These are phyloP conservation scores for Melanerpes aurifrons DNA, from an alignment of 2,113 vertebrate genomes.

Conservation along the genomic window DNA sequence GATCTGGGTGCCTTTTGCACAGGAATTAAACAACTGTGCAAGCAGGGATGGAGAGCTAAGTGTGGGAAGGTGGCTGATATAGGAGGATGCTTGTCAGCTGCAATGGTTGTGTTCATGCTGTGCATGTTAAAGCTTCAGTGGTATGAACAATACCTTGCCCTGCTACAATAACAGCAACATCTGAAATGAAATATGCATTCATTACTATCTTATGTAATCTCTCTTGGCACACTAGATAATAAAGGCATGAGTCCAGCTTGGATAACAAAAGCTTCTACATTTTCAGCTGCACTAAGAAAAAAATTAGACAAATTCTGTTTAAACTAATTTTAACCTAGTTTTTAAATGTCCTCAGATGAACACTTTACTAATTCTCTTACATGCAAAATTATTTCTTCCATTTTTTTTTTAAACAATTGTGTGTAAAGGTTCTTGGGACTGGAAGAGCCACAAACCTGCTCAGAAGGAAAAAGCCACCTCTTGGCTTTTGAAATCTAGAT, in stretches of 20 bases:
- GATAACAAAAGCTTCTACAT: rapidly evolving
- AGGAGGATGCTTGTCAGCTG: not conserved
- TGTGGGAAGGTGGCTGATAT: not conserved
- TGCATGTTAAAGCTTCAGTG: not conserved
- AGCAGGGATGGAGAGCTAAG: not conserved
- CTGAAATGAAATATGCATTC: constrained; percentile 5
- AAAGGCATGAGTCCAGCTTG: not conserved
- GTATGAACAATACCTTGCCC: not conserved
- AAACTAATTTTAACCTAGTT: not conserved
- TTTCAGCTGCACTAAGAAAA: not conserved
- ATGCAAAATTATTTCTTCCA: not conserved
- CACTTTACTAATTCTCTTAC: not conserved
- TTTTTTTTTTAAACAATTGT: not conserved
- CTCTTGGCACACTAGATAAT: not conserved
- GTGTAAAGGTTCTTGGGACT: not conserved
- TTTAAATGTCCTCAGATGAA: not conserved
- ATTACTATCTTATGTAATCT: not conserved
- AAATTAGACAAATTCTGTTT: not conserved
- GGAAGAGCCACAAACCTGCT: not conserved
- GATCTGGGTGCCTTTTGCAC: not conserved
- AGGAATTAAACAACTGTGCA: not conserved
- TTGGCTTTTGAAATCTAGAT: not conserved
- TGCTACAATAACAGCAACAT: not conserved
- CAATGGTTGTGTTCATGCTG: not conserved
- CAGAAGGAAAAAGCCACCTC: not conserved